Percentiles rank a stretch among this genome's conserved stretches.
These are phyloP conservation scores for Aix galericulata DNA, from an alignment of 2,113 vertebrate species.

Conservation along the genomic window DNA sequence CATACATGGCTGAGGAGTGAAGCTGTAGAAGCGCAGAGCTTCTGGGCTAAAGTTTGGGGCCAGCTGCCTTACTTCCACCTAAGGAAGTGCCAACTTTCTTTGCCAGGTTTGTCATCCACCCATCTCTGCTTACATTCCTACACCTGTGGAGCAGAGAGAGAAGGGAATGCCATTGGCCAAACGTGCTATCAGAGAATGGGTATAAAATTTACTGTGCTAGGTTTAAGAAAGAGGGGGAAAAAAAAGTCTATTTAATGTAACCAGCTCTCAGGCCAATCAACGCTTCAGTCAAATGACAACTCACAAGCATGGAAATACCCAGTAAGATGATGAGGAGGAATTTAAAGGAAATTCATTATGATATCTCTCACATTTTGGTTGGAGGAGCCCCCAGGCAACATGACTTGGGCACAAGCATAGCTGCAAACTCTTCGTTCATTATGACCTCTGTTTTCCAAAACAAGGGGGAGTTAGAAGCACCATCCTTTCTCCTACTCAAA, in stretches of 20 bases:
- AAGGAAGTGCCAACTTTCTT: rapidly evolving
- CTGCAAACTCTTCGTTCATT: neutral
- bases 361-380: neutral
- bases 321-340: neutral
- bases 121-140: neutral
- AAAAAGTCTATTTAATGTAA: neutral
- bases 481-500: neutral
- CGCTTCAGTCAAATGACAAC: rapidly evolving
- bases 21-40: neutral
- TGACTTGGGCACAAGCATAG: rapidly evolving
- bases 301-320: neutral
- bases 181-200: rapidly evolving
- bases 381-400: neutral
- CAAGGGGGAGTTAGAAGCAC: neutral
- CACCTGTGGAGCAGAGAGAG: rapidly evolving
- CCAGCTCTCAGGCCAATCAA: rapidly evolving
- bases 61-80: neutral
- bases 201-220: neutral
- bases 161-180: neutral
- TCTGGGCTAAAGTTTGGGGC: neutral
- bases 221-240: neutral
- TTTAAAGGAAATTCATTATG: neutral
- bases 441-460: neutral
- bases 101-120: rapidly evolving
- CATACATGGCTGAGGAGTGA: neutral